phyloP scores from a whole-genome alignment of 2,113 vertebrate species.

The Brevimyrus niger region DNA sequence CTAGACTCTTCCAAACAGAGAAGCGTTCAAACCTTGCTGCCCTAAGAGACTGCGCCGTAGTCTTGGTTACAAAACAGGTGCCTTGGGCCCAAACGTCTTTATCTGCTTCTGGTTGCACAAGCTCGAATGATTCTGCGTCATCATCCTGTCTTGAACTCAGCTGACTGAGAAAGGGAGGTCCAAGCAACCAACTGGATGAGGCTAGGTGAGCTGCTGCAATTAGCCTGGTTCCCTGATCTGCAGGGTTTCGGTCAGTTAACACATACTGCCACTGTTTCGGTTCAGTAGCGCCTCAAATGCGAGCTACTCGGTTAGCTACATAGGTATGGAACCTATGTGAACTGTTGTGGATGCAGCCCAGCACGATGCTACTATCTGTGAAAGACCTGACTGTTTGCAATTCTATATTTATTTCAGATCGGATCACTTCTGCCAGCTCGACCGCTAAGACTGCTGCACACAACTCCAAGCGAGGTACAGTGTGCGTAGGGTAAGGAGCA shows the following conservation, averaged over 20 bases:
- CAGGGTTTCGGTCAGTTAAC: neutral
- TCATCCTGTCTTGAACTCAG: neutral
- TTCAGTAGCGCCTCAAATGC: neutral
- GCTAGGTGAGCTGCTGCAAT: neutral
- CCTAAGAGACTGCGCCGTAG: neutral
- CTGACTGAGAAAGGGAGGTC: neutral
- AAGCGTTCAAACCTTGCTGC: neutral
- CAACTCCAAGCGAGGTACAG: neutral
- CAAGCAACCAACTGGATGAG: neutral
- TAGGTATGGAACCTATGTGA: neutral
- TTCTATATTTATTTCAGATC: neutral
- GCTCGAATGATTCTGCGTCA: too few species aligned
- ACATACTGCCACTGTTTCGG: slow-evolving; percentile 1
- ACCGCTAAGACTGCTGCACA: neutral
- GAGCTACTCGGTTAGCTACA: neutral
- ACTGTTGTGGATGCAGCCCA: neutral
- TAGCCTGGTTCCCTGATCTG: neutral
- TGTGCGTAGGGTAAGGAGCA: neutral
- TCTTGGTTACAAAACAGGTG: neutral
- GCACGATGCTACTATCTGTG: neutral
- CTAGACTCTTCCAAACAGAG: neutral
- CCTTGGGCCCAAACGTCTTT: neutral
- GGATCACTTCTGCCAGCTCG: neutral
- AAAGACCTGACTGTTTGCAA: neutral
- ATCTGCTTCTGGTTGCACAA: neutral